These are phyloP conservation scores for Chaetops frenatus DNA, from an alignment of 2,113 vertebrate species.

Conservation along the genomic window DNA sequence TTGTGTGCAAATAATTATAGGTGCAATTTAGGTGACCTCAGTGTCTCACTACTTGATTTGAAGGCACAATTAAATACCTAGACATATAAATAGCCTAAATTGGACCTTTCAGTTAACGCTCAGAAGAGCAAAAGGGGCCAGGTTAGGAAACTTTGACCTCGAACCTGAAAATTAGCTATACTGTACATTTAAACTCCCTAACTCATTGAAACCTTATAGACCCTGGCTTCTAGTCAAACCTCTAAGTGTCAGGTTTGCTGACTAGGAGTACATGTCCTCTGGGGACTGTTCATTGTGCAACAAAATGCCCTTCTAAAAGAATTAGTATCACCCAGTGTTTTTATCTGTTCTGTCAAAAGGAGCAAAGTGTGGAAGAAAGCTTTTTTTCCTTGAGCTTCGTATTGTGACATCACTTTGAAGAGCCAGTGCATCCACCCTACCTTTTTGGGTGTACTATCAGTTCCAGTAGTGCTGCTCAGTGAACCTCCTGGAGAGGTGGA, in stretches of 20 bases:
- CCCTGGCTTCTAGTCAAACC: background rate
- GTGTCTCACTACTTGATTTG: background rate
- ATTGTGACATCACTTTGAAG: background rate
- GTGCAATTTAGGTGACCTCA: background rate
- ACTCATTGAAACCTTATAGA: background rate
- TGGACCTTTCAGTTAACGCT: background rate
- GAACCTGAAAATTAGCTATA: background rate
- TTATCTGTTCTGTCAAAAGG: background rate
- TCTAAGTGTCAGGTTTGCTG: background rate
- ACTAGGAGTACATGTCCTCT: background rate
- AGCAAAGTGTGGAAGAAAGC: background rate
- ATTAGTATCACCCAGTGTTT: background rate
- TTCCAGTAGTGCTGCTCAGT: background rate
- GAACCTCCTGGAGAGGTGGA: background rate
- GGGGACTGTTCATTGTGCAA: background rate
- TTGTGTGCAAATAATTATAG: background rate
- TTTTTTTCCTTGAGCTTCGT: background rate
- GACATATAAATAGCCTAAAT: conserved; percentile 11
- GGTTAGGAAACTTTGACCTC: background rate
- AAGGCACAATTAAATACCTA: background rate
- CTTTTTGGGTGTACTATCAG: background rate
- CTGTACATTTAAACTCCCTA: background rate
- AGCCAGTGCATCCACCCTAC: background rate
- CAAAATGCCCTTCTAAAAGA: background rate
- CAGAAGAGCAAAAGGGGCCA: background rate